Evolutionary conservation across 1,140 invertebrate genomes (phyloP).

Genomic region (Anastrepha obliqua): DNA sequence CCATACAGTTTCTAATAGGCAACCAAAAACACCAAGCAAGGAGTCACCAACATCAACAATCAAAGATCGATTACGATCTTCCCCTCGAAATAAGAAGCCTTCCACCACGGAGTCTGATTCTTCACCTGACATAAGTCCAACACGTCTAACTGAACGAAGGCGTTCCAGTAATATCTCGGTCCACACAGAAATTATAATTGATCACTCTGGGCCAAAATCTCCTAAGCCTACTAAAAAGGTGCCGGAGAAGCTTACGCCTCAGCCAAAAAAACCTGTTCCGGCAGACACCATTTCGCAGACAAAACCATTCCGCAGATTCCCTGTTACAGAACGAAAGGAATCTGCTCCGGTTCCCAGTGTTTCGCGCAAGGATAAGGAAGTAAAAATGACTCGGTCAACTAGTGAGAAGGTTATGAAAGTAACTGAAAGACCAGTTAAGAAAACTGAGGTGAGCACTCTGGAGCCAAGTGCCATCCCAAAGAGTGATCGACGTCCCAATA

Average conservation of each 20-base stretch:
- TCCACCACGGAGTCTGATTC: conserved; percentile 55
- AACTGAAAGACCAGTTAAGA: conserved; percentile 69
- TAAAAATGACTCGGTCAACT: conserved; percentile 76
- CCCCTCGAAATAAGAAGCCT: conserved; percentile 62
- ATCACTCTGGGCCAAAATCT: conserved; percentile 66
- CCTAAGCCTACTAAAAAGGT: conserved; percentile 56
- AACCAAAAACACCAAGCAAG: not conserved
- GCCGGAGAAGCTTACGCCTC: conserved; percentile 6
- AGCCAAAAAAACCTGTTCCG: conserved; percentile 28
- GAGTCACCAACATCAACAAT: conserved; percentile 56
- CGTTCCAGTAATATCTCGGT: conserved; percentile 72
- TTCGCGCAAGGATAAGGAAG: conserved; percentile 74
- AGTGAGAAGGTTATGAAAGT: conserved; percentile 77
- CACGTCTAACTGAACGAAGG: conserved; percentile 65
- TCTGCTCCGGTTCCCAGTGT: conserved; percentile 69
- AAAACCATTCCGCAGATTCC: conserved; percentile 59
- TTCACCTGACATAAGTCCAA: conserved; percentile 67
- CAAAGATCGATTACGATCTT: conserved; percentile 69
- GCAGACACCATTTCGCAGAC: conserved; percentile 37
- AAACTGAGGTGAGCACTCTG: conserved; percentile 65
- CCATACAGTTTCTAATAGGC: not conserved
- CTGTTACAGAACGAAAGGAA: conserved; percentile 70
- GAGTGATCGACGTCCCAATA: conserved; percentile 65
- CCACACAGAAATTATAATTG: conserved; percentile 71
- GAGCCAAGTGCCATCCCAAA: conserved; percentile 59